A percentile compares a stretch with the other conserved stretches of the same genome.
These are phyloP conservation scores for Parthenolecanium corni DNA, from an alignment of 2,888 invertebrate species.

Conservation along the genomic window DNA sequence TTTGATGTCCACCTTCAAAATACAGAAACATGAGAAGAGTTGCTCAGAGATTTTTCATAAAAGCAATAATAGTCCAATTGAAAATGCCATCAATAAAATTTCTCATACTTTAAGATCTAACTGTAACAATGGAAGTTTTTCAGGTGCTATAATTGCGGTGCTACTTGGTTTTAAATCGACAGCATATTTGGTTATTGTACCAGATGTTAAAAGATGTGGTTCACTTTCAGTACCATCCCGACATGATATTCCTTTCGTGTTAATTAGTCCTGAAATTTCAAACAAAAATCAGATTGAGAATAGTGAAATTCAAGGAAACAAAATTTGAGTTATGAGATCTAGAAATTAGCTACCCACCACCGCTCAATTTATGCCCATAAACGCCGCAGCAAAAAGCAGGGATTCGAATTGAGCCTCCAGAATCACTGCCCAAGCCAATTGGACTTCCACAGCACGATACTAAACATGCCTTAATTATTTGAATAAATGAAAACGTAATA, in stretches of 20 bases:
- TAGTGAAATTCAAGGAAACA: neutral
- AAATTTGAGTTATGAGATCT: too few species aligned
- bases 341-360: conserved; percentile 37
- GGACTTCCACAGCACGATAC: conserved; percentile 67
- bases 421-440: conserved; percentile 80
- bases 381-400: conserved; percentile 83
- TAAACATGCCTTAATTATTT: conserved; percentile 41
- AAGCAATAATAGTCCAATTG: too few species aligned
- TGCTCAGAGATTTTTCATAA: too few species aligned
- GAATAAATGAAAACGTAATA: too few species aligned
- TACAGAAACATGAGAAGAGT: too few species aligned
- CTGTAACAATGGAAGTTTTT: conserved; percentile 45
- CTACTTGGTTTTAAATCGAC: conserved; percentile 68
- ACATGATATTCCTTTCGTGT: conserved; percentile 49
- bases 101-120: conserved; percentile 43
- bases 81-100: too few species aligned
- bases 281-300: neutral
- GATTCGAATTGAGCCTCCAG: conserved; percentile 92
- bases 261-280: conserved; percentile 48
- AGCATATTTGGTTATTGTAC: conserved; percentile 68
- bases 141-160: conserved; percentile 50
- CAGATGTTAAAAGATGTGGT: conserved; percentile 74
- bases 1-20: conserved; percentile 49
- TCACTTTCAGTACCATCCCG: conserved; percentile 53
- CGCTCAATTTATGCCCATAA: conserved; percentile 70